phyloP scores from a whole-genome alignment of 2,113 vertebrate species.

The Tachysurus vachellii region DNA sequence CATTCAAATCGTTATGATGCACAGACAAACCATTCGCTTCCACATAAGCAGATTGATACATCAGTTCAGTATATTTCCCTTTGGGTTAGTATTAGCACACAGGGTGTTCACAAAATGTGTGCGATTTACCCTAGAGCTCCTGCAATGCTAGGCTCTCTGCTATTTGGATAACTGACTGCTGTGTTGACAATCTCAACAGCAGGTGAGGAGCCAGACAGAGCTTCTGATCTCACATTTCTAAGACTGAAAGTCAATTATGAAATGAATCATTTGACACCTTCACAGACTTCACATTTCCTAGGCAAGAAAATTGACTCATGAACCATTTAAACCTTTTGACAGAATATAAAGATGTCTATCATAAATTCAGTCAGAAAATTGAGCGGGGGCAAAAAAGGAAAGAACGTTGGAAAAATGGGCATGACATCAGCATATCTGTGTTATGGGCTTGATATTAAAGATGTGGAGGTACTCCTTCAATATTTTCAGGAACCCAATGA shows the following conservation, averaged over 20 bases:
- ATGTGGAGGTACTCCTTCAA: neutral
- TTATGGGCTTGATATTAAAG: neutral
- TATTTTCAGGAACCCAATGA: neutral
- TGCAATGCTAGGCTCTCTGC: neutral
- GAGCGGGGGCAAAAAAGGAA: neutral
- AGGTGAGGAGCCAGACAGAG: neutral
- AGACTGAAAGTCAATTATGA: neutral
- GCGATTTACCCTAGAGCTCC: neutral
- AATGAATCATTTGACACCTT: neutral
- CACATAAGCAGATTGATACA: neutral
- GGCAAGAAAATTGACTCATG: neutral
- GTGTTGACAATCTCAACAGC: neutral
- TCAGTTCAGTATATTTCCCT: neutral
- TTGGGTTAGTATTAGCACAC: neutral
- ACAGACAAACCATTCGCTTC: neutral
- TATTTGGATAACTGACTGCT: neutral
- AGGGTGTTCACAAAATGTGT: neutral
- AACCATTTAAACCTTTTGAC: neutral
- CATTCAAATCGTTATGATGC: neutral
- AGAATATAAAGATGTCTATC: neutral
- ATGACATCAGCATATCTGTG: neutral
- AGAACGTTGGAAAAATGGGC: neutral
- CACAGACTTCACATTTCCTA: neutral
- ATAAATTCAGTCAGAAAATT: neutral
- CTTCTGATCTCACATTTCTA: neutral